Evolutionary conservation across 2,888 invertebrate genomes (phyloP).

Genomic region (Octodonta nipae): DNA sequence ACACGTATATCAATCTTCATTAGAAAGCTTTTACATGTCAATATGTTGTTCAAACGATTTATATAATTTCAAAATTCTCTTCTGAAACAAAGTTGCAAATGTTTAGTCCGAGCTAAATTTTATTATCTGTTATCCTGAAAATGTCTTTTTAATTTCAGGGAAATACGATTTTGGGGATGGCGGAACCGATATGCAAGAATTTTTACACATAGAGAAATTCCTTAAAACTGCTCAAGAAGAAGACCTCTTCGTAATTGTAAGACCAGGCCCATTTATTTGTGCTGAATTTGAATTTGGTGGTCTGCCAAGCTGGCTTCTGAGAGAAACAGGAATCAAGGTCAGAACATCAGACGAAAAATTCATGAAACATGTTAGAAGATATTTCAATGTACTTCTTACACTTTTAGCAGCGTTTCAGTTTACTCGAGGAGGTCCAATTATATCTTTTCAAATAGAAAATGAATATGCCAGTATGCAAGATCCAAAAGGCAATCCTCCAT

Average conservation of each 20-base stretch:
- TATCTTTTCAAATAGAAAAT: slow-evolving; percentile 77
- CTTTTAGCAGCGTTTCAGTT: slow-evolving; percentile 41
- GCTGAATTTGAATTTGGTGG: slow-evolving; percentile 66
- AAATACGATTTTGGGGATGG: slow-evolving; percentile 50
- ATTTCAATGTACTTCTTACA: slow-evolving; percentile 31
- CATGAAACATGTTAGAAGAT: slow-evolving; percentile 21
- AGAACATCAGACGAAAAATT: slow-evolving; percentile 29
- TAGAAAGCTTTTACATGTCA: no score
- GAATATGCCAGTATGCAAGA: slow-evolving; percentile 38
- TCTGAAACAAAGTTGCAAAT: no score
- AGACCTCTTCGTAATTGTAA: slow-evolving; percentile 59
- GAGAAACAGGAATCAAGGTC: slow-evolving; percentile 37
- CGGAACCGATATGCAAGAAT: slow-evolving; percentile 41
- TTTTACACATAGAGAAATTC: slow-evolving; percentile 49
- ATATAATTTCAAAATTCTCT: no score
- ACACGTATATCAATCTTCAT: no score
- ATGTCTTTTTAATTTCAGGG: slow-evolving; percentile 37
- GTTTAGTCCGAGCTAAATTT: no score
- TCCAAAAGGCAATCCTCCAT: slow-evolving; percentile 7
- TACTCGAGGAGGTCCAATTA: slow-evolving; percentile 71
- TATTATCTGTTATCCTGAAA: no score
- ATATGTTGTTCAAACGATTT: no score
- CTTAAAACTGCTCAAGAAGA: slow-evolving; percentile 52
- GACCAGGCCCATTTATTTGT: slow-evolving; percentile 86
- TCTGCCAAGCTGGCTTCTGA: slow-evolving; percentile 28